phyloP scores from a whole-genome alignment of 2,888 invertebrate genomes.

The Oxytorus armatus region DNA sequence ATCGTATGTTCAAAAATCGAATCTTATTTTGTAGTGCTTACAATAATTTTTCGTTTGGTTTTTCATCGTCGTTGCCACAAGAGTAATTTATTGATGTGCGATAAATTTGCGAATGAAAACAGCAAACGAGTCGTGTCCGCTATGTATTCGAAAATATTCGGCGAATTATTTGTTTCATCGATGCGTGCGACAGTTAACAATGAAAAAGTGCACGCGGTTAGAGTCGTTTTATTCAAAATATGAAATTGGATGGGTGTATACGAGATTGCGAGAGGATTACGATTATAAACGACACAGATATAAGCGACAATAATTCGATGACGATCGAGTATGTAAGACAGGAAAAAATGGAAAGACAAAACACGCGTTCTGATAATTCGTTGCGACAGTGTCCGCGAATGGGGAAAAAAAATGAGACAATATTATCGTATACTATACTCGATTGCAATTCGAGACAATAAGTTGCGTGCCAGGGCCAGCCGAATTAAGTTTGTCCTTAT shows the following conservation, averaged over 20 bases:
- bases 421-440: slow-evolving; percentile 52
- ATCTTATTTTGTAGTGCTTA: no score
- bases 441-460: slow-evolving; percentile 66
- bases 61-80: not conserved
- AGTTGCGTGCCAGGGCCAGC: slow-evolving; percentile 65
- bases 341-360: not conserved
- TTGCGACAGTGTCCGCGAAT: slow-evolving; percentile 24
- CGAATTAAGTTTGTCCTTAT: slow-evolving; percentile 60
- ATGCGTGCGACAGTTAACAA: not conserved
- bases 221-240: not conserved
- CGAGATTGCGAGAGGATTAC: not conserved
- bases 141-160: not conserved
- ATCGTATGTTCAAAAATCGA: no score
- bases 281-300: not conserved
- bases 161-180: slow-evolving; percentile 6
- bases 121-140: slow-evolving; percentile 25
- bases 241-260: not conserved
- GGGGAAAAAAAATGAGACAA: slow-evolving; percentile 44
- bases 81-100: not conserved
- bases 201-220: not conserved
- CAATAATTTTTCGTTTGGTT: no score
- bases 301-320: slow-evolving; percentile 50
- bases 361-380: slow-evolving; percentile 22
- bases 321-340: not conserved
- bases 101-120: not conserved